Base-by-base conservation (phyloP, 1,140 invertebrate genomes). In the Neodiprion virginianus region DNA sequence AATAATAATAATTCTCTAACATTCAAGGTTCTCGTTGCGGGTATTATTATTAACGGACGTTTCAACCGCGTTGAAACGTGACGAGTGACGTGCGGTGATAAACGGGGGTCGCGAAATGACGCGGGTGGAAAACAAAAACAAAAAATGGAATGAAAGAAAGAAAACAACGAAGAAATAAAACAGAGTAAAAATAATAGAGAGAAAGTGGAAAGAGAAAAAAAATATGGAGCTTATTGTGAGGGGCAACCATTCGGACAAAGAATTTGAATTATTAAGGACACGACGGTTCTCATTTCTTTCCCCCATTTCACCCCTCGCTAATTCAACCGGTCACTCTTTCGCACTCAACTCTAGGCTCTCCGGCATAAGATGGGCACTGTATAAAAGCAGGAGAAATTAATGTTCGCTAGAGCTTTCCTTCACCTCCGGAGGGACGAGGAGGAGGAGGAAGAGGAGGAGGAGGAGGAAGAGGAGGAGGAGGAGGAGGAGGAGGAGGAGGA, bases 341-440 rank as follows among this genome's bases (percentile, higher is more conserved):
- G 28, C 28, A 40, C 28, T 61, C n/a, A 61, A 12, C 53, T 61
- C 53, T 61, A 17, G 11, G 53, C 53, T 40, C 28, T 40, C 28
- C 28, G 28, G 28, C 28, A 40, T 40, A 40, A 40, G 28, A 40
- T 40, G 28, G 28, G 28, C 53, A 61, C 53, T 61, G n/a, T 17
- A 61, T 61, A 14, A 61, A 61, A 61, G 53, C 53, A 8, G 53
- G 0, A 61, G 53, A 61, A 61, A 61, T 61, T 61, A 61, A 61
- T 61, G 53, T 61, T 61, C 53, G 53, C n/a, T 17, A 61, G n/a
- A 61, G 53, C 53, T 61, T 61, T 61, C n/a, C 53, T 61, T 61
- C 53, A 40, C n/a, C 53, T 61, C 8, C 53, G 28, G 53, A 17
- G 53, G 53, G n/a, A 61, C 4, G 53, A 61, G 8, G 53, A 61